Percentiles rank a stretch among this genome's conserved stretches.
Conservation (phyloP, 2,113 vertebrate species). For the Leuciscus idus region DNA sequence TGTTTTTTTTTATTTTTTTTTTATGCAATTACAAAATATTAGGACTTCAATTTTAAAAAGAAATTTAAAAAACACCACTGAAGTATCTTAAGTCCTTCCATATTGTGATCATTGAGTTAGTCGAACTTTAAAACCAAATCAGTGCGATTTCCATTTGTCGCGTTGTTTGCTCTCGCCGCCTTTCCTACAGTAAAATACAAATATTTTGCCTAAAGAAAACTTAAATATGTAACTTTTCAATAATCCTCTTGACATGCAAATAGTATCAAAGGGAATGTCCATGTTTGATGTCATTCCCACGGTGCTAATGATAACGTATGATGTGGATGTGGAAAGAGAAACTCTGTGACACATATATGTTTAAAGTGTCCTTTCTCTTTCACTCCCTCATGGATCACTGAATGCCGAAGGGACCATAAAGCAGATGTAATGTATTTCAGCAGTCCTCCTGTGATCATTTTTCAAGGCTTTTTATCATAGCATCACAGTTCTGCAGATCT, state of each 20-base stretch:
- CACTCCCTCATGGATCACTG: constrained; percentile 15
- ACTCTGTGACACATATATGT: constrained; percentile 7
- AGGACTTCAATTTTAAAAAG: not conserved
- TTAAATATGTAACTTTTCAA: constrained; percentile 35
- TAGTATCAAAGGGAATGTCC: not conserved
- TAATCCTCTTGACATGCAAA: constrained; percentile 8
- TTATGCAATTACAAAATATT: not conserved
- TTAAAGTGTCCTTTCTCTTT: constrained; percentile 22
- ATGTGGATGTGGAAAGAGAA: constrained; percentile 18
- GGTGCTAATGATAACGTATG: not conserved
- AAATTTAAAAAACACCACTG: too few species aligned
- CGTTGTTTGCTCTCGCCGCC: not conserved
- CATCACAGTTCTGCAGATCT: constrained; percentile 27
- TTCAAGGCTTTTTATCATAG: constrained; percentile 28
- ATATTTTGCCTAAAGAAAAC: not conserved
- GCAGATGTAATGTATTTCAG: constrained; percentile 6
- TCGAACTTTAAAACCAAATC: not conserved
- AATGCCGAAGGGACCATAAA: not conserved
- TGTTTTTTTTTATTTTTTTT: too few species aligned
- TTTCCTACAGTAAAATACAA: not conserved
- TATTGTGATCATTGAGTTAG: not conserved
- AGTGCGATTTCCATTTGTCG: not conserved
- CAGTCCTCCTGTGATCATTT: constrained; percentile 19
- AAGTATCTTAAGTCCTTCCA: too few species aligned
- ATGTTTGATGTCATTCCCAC: not conserved